A percentile compares a stretch with the other conserved stretches of the same genome.
Conservation (phyloP, 2,888 invertebrate species). For the Morpho helenor region DNA sequence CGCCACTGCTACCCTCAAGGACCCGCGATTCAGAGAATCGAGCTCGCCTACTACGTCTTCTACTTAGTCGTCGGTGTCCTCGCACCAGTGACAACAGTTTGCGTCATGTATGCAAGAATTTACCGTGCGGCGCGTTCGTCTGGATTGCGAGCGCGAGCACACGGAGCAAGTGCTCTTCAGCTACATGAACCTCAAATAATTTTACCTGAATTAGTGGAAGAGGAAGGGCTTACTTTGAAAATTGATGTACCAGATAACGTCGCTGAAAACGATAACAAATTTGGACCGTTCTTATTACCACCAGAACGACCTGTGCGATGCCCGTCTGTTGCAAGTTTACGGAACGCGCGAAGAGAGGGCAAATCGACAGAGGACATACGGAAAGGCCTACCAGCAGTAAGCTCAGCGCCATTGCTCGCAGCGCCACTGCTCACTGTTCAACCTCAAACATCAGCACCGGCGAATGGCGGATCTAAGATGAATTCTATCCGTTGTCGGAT, state of each 20-base stretch:
- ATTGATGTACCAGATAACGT: slow-evolving; percentile 58
- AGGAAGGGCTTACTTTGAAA: slow-evolving; percentile 66
- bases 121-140: slow-evolving; percentile 88
- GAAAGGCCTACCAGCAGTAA: slow-evolving; percentile 66
- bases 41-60: slow-evolving; percentile 57
- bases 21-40: slow-evolving; percentile 49
- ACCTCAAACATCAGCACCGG: slow-evolving; percentile 66
- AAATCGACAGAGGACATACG: slow-evolving; percentile 62
- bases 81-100: slow-evolving; percentile 80
- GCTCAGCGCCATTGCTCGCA: slow-evolving; percentile 74
- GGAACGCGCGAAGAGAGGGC: slow-evolving; percentile 61
- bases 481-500: slow-evolving; percentile 88
- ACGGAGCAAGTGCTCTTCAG: slow-evolving; percentile 74
- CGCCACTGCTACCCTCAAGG: slow-evolving; percentile 52
- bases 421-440: slow-evolving; percentile 54
- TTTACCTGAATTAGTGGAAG: slow-evolving; percentile 62
- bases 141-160: slow-evolving; percentile 69
- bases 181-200: slow-evolving; percentile 65
- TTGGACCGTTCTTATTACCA: slow-evolving; percentile 67
- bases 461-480: slow-evolving; percentile 79
- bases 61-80: slow-evolving; percentile 60
- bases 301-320: slow-evolving; percentile 65
- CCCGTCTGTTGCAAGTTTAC: slow-evolving; percentile 67
- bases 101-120: slow-evolving; percentile 86
- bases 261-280: slow-evolving; percentile 53